Percentiles rank a stretch among this genome's conserved stretches.
phyloP scores from a whole-genome alignment of 2,888 invertebrate species.

The Drosophila meridiana region DNA sequence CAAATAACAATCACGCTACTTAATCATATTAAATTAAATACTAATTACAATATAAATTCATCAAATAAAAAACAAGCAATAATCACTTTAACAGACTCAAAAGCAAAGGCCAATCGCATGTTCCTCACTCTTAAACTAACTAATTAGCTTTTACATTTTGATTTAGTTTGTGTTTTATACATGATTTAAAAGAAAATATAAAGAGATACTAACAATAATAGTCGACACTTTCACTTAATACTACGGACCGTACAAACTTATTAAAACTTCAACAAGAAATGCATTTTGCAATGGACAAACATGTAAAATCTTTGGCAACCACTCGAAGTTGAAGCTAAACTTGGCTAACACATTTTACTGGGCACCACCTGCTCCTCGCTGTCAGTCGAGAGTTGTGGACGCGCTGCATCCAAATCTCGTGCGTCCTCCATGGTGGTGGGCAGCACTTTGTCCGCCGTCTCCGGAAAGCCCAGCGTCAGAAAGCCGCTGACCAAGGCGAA shows the following conservation, averaged over 20 bases:
- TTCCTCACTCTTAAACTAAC: not conserved
- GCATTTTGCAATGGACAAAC: constrained; percentile 28
- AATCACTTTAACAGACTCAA: not conserved
- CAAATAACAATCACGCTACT: not conserved
- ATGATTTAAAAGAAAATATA: not conserved
- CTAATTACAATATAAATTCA: constrained; percentile 3
- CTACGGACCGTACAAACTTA: constrained; percentile 25
- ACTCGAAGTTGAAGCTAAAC: not conserved
- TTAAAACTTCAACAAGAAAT: constrained; percentile 34
- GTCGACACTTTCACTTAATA: constrained; percentile 40
- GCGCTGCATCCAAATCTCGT: constrained; percentile 45
- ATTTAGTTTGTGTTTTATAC: constrained; percentile 2
- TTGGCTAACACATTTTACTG: constrained; percentile 41
- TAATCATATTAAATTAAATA: not conserved
- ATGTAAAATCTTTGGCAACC: constrained; percentile 30
- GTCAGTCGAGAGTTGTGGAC: not conserved
- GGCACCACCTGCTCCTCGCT: constrained; percentile 20
- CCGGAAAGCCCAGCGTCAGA: constrained; percentile 87
- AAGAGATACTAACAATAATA: constrained; percentile 39
- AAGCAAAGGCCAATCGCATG: not conserved
- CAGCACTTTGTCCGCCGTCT: constrained; percentile 87
- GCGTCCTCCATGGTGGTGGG: constrained; percentile 88
- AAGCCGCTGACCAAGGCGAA: constrained; percentile 87
- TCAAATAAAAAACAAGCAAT: not conserved
- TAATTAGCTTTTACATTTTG: not conserved